These are phyloP conservation scores for Blennius ocellaris DNA, from an alignment of 2,113 vertebrate genomes.

Conservation along the genomic window DNA sequence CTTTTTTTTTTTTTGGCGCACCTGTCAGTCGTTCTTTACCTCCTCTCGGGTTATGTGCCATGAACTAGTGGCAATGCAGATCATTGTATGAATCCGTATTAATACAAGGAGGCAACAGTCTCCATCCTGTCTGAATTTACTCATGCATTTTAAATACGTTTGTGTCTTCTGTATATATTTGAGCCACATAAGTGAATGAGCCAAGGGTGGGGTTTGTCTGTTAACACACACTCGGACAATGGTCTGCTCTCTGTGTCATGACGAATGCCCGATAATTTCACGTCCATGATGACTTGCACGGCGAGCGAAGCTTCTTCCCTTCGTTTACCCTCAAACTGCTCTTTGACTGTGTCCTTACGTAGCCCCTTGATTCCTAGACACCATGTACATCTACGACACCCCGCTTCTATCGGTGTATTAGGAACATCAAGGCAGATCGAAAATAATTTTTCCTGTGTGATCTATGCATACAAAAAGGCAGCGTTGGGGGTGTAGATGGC, in stretches of 20 bases:
- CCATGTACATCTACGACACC: neutral
- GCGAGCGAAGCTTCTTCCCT: neutral
- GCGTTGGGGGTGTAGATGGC: neutral
- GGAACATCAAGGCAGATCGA: neutral
- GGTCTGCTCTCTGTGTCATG: conserved; percentile 61
- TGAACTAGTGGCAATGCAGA: neutral
- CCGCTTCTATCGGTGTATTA: neutral
- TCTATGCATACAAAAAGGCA: neutral
- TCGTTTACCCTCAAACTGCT: conserved; percentile 26
- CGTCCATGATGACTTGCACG: conserved; percentile 40
- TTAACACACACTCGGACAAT: conserved; percentile 18
- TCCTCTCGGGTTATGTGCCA: conserved; percentile 2
- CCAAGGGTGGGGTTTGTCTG: conserved; percentile 81
- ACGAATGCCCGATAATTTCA: conserved; percentile 45
- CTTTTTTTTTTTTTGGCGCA: conserved; percentile 29
- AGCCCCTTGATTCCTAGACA: conserved; percentile 29
- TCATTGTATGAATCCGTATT: neutral
- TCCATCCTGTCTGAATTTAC: conserved; percentile 7
- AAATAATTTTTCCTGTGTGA: neutral
- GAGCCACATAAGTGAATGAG: conserved; percentile 66
- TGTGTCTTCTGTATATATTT: conserved; percentile 24
- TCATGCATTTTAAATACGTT: neutral
- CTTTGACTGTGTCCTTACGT: conserved; percentile 25
- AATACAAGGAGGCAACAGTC: neutral
- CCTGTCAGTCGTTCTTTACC: conserved; percentile 21